These are phyloP conservation scores for Lasioglossum calceatum DNA, from an alignment of 2,888 invertebrate genomes.

Conservation along the genomic window DNA sequence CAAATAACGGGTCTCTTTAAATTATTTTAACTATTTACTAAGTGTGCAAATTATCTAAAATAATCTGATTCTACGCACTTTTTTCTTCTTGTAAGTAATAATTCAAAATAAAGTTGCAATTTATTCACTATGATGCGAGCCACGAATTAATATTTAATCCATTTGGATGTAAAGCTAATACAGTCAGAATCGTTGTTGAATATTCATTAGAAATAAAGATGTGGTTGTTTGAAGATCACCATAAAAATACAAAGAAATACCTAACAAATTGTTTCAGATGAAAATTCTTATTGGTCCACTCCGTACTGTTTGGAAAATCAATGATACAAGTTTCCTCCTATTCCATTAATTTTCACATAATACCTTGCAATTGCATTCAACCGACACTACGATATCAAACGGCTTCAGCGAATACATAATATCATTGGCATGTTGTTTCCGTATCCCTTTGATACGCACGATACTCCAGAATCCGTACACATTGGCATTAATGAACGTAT, in stretches of 20 bases:
- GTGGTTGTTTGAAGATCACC: too few species aligned
- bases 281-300: background rate
- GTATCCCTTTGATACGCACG: background rate
- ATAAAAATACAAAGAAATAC: too few species aligned
- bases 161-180: too few species aligned
- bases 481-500: background rate
- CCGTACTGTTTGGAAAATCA: background rate
- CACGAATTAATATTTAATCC: too few species aligned
- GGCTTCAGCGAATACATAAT: background rate
- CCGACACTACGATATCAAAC: background rate
- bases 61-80: too few species aligned
- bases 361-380: background rate
- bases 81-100: too few species aligned
- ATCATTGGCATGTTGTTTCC: background rate
- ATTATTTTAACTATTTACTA: too few species aligned
- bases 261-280: background rate
- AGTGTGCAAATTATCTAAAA: too few species aligned
- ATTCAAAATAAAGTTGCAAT: too few species aligned
- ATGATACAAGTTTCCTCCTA: background rate
- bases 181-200: too few species aligned
- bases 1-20: background rate
- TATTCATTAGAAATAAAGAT: too few species aligned
- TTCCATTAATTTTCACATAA: background rate
- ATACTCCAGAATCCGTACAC: background rate
- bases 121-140: too few species aligned